Base-by-base conservation (phyloP, 2,113 vertebrate species). In the Vimba vimba region DNA sequence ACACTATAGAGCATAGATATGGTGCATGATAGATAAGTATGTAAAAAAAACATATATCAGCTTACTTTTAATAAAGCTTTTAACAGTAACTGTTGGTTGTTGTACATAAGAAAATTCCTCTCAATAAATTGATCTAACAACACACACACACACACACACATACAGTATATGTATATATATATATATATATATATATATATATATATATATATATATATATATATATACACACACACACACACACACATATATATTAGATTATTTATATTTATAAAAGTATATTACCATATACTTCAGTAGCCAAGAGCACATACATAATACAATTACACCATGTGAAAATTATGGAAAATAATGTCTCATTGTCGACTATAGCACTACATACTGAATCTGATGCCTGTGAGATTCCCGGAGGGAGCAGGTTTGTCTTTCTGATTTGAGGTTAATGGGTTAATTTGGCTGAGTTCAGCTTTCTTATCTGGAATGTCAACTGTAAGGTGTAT, bases 371-470 rank as follows among this genome's bases (percentile, higher is more conserved):
- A 68, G 30, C 55, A 64, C 68, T 71, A 55, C 27, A 50, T 59
- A 78, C 39, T 82, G 36, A 57, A 79, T 10, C 55, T 33, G 79
- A 87, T 59, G 60, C 80, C 27, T 77, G 77, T 11, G 66, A 79
- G 82, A 80, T 84, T 19, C 73, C 85, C 36, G 4, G 12, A 64
- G 82, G 39, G 6, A 30, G 30, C 74, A 50, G 43, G 43, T 77
- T 60, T 81, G 64, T 71, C 30, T 30, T 76, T 27, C 66, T 87
- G 55, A 59, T 64, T 75, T 76, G 69, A 62, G 86, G 84, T 80
- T 76, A 87, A 88, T 86, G 82, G 64, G 47, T 80, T 82, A 74
- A 68, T 60, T 83, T 81, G 75, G 77, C 55, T 59, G 57, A 39
- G 55, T 52, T 69, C 30, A 30, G 6, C 57, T 78, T 80, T 69